A percentile compares a stretch with the other conserved stretches of the same genome.
phyloP scores from a whole-genome alignment of 2,888 invertebrate species.

The Leucophora obtusa region DNA sequence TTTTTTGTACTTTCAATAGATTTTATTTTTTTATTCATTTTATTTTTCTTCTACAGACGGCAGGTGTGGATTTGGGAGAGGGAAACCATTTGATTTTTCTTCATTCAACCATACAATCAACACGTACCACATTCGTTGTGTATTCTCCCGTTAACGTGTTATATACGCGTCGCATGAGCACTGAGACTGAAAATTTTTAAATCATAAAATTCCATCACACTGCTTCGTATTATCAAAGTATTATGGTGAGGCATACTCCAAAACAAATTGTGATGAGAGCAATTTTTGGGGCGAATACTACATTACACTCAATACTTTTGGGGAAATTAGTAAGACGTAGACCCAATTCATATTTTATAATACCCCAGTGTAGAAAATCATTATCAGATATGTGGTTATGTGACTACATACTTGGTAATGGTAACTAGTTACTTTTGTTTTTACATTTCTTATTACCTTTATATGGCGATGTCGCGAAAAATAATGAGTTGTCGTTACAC shows the following conservation, averaged over 20 bases:
- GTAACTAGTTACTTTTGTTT: no score
- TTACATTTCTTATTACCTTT: no score
- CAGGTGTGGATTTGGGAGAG: constrained; percentile 51
- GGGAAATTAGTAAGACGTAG: constrained; percentile 13
- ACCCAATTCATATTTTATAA: background rate
- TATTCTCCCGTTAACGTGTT: constrained; percentile 46
- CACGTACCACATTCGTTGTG: constrained; percentile 40
- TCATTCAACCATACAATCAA: constrained; percentile 44
- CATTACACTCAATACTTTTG: constrained; percentile 5
- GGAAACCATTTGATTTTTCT: constrained; percentile 52
- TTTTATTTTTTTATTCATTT: constrained; percentile 43
- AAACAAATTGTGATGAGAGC: background rate
- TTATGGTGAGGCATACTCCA: constrained; percentile 1
- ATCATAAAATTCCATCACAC: constrained; percentile 55
- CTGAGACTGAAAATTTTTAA: constrained; percentile 51
- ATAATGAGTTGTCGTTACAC: no score
- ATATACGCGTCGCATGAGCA: constrained; percentile 56
- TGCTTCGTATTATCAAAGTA: background rate
- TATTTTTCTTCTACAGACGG: constrained; percentile 40
- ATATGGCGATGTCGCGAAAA: no score
- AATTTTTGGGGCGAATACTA: background rate
- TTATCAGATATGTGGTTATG: no score
- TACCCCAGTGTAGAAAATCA: no score
- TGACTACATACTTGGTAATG: no score
- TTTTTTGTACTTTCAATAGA: constrained; percentile 37